Evolutionary conservation across 2,888 invertebrate species (phyloP), one percentile per base, ranked within the genome.

Genomic region (Ochropleura leucogaster): DNA sequence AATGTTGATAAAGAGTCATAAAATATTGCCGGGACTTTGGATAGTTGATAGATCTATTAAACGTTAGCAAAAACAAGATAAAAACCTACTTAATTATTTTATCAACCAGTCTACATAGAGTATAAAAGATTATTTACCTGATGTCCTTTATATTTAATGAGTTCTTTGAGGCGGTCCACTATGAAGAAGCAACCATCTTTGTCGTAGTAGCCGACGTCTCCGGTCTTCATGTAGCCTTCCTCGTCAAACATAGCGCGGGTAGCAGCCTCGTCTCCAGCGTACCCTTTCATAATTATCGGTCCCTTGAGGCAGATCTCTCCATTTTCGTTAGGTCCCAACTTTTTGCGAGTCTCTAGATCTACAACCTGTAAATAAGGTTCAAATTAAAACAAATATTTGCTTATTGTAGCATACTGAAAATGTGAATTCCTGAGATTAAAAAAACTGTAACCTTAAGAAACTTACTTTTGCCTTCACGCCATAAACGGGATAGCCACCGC

Each of bases 41-140:
- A 76, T 78, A 18, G 53, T 46, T 9, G 18, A 62, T 63, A 20
- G 14, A 42, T 47, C 12, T 30, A 49, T 30, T 42, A 68, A 16
- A 12, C 18, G 30, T 76, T 57, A 42, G 16, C 57, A 42, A 40
- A 18, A 20, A 44, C 49, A 67, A 20, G 46, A 51, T 68, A 59
- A 75, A 53, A 47, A 63, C 47, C 6, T 10, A 60, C 8, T 30
- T 60, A 12, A 8, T 8, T 47, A 47, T 18, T n/a, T 53, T n/a
- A 42, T 16, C 4, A 53, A 20, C 16, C 42, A 53, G 14, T n/a
- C 20, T 47, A 65, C 30, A 14, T 49, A 40, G 1, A 55, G 59
- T 12, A 30, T 47, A 16, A 40, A 59, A 42, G n/a, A 30, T n/a
- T n/a, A 18, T 47, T 74, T 88, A 97, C 97, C 97, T 98, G 97